Evolutionary conservation across 92 coral and sea anemone genomes (phyloP).

Genomic region (Phymanthus crucifer): DNA sequence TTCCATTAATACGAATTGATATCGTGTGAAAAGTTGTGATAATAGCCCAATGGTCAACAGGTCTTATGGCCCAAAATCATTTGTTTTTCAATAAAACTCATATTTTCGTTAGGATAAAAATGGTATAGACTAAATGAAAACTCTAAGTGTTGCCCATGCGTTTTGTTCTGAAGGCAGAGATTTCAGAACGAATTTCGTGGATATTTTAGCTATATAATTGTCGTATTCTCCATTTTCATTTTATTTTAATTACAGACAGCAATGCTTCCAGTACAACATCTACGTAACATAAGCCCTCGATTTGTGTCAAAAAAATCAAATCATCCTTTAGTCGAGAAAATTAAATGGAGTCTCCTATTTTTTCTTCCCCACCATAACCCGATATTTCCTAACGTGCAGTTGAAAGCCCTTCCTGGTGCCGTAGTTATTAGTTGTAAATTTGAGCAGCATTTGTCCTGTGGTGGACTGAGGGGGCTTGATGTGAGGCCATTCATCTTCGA

Average conservation of each 20-base stretch:
- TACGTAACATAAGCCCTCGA: background rate
- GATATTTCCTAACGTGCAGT: slow-evolving; percentile 52
- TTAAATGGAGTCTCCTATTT: slow-evolving; percentile 1
- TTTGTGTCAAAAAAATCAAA: background rate
- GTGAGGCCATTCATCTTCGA: slow-evolving; percentile 52
- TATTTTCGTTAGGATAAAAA: too few species aligned
- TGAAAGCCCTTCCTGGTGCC: slow-evolving; percentile 56
- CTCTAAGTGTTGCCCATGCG: too few species aligned
- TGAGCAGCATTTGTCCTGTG: slow-evolving; percentile 63
- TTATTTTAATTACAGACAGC: background rate
- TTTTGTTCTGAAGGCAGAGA: too few species aligned
- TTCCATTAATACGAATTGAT: too few species aligned
- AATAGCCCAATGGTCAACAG: too few species aligned
- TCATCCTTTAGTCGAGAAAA: background rate
- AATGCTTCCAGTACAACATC: background rate
- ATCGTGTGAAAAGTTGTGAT: too few species aligned
- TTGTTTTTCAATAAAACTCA: too few species aligned
- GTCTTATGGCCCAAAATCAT: too few species aligned
- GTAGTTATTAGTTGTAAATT: slow-evolving; percentile 58
- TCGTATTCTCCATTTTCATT: too few species aligned
- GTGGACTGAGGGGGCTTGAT: slow-evolving; percentile 38
- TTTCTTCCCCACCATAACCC: slow-evolving; percentile 54
- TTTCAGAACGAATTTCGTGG: too few species aligned
- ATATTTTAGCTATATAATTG: too few species aligned
- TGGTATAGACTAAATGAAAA: too few species aligned